phyloP scores from a whole-genome alignment of 2,888 invertebrate genomes.

The Acanthacorydalis orientalis region DNA sequence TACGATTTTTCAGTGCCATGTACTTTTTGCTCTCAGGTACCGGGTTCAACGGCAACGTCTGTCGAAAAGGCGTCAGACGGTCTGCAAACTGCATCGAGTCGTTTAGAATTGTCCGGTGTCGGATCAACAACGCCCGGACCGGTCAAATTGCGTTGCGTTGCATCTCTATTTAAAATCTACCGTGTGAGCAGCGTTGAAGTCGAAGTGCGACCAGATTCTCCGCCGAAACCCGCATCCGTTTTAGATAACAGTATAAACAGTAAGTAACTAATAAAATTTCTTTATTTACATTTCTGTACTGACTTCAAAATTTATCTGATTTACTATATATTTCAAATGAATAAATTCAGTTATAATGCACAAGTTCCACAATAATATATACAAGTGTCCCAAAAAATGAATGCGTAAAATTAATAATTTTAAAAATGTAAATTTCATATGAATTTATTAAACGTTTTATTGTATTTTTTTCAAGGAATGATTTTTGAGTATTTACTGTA shows the following conservation, averaged over 20 bases:
- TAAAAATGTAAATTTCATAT: too few relatives aligned
- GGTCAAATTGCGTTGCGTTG: conserved; percentile 40
- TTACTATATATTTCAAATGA: too few relatives aligned
- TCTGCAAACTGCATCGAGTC: conserved; percentile 38
- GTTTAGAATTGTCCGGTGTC: conserved; percentile 35
- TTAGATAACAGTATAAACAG: conserved; percentile 20
- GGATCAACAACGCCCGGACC: conserved; percentile 37
- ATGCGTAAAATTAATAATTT: too few relatives aligned
- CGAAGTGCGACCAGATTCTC: conserved; percentile 38
- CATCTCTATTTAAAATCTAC: conserved; percentile 43
- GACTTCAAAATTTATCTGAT: too few relatives aligned
- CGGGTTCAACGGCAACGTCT: conserved; percentile 40
- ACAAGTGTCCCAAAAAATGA: too few relatives aligned
- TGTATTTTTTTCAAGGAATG: too few relatives aligned
- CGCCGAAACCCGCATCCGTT: conserved; percentile 43
- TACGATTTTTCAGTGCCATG: too few relatives aligned
- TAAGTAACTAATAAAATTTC: neutral
- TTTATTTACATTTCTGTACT: too few relatives aligned
- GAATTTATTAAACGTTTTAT: too few relatives aligned
- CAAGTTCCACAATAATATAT: too few relatives aligned
- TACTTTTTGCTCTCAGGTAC: conserved; percentile 27
- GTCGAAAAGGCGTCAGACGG: conserved; percentile 37
- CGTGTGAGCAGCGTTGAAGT: conserved; percentile 40
- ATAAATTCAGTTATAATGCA: too few relatives aligned
- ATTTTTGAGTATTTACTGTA: too few relatives aligned